These are phyloP conservation scores for Acanthopagrus latus DNA, from an alignment of 2,797 vertebrate genomes.

Conservation along the genomic window DNA sequence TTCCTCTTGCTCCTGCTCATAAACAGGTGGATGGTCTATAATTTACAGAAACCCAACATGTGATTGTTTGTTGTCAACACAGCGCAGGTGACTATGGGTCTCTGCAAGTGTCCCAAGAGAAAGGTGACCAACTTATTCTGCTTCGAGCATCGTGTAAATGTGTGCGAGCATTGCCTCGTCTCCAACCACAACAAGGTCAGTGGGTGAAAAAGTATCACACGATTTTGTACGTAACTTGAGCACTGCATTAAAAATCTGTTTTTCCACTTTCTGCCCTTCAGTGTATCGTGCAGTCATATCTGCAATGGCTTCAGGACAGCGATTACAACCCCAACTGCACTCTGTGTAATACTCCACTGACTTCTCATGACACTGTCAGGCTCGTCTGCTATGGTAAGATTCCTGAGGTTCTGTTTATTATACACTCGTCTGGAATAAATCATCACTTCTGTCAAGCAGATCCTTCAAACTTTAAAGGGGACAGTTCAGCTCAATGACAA, in stretches of 20 bases:
- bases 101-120: constrained; percentile 96
- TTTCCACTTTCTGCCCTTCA: constrained; percentile 62
- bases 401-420: neutral
- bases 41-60: constrained; percentile 1
- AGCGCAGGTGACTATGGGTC: constrained; percentile 86
- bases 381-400: constrained; percentile 92
- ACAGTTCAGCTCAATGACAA: neutral
- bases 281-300: constrained; percentile 95
- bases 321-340: constrained; percentile 94
- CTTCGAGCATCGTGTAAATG: constrained; percentile 95
- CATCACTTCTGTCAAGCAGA: neutral
- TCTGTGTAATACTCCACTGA: constrained; percentile 87
- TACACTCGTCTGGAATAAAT: no score
- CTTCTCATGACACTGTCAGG: constrained; percentile 89
- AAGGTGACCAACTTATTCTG: constrained; percentile 96
- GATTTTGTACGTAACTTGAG: neutral
- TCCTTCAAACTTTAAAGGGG: neutral
- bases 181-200: constrained; percentile 94
- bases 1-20: neutral
- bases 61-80: constrained; percentile 20
- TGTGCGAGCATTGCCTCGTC: constrained; percentile 94
- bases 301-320: constrained; percentile 97
- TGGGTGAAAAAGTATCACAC: neutral
- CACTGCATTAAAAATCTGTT: neutral
- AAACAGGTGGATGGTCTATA: neutral